These are phyloP conservation scores for Lithobates pipiens DNA, from an alignment of 2,797 vertebrate species.

Conservation along the genomic window DNA sequence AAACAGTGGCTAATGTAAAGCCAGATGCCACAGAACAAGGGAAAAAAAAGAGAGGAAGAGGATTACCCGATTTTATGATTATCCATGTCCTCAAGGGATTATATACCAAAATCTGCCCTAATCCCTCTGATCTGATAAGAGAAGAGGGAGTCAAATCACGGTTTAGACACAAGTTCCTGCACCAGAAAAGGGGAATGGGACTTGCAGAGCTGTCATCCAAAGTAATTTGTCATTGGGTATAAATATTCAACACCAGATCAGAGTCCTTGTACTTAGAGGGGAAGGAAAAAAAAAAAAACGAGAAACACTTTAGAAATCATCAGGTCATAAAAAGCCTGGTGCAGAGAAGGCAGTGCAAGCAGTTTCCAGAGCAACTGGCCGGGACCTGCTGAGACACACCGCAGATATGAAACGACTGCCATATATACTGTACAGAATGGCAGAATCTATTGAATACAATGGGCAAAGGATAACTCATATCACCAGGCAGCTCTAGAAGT, in stretches of 20 bases:
- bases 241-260: neutral
- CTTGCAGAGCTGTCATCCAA: neutral
- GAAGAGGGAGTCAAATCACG: constrained; percentile 39
- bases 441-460: neutral
- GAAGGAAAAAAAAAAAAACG: neutral
- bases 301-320: neutral
- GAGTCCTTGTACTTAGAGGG: neutral
- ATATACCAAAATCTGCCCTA: constrained; percentile 50
- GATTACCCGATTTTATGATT: constrained; percentile 44
- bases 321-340: neutral
- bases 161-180: constrained; percentile 20
- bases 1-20: constrained; percentile 33
- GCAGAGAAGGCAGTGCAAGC: constrained; percentile 7
- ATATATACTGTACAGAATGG: neutral
- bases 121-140: constrained; percentile 49
- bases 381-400: neutral
- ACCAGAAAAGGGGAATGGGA: constrained; percentile 2
- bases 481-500: neutral
- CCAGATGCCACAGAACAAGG: constrained; percentile 38
- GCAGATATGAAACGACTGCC: neutral
- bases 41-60: constrained; percentile 25
- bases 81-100: constrained; percentile 48
- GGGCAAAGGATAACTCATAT: neutral
- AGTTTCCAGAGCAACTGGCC: constrained; percentile 29
- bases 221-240: neutral